Percentiles rank a stretch among this genome's conserved stretches.
These are phyloP conservation scores for Brachypteracias leptosomus DNA, from an alignment of 2,113 vertebrate genomes.

Conservation along the genomic window DNA sequence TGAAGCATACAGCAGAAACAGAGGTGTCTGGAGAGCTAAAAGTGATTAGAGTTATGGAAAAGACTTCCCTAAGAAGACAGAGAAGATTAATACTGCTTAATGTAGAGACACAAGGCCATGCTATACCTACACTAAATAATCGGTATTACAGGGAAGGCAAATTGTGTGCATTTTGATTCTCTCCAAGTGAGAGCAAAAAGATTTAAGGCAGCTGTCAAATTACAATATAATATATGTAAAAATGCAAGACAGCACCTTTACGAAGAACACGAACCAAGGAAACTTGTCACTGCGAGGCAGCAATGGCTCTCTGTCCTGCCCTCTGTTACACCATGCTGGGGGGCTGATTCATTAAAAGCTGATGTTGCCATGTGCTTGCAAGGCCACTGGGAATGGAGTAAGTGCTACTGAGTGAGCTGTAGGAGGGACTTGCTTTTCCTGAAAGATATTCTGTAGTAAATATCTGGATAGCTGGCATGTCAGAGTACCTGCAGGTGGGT, in stretches of 20 bases:
- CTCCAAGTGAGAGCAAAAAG: not conserved
- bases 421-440: not conserved
- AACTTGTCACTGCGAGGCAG: accelerated
- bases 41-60: not conserved
- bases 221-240: not conserved
- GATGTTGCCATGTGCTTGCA: not conserved
- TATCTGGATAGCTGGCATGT: not conserved
- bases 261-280: not conserved
- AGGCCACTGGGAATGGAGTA: not conserved
- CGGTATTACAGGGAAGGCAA: not conserved
- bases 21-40: slow-evolving; percentile 18
- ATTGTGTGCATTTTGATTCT: not conserved
- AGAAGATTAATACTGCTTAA: slow-evolving; percentile 1
- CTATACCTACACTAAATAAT: not conserved
- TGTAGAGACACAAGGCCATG: not conserved
- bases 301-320: not conserved
- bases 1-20: slow-evolving; percentile 18
- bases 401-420: not conserved
- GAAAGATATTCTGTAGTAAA: not conserved
- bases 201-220: not conserved
- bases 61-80: not conserved
- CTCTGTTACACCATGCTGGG: not conserved
- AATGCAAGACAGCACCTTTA: not conserved
- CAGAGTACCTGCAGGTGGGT: not conserved
- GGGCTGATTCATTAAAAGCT: not conserved